Conservation (phyloP, 2,888 invertebrate genomes). For the Argyresthia goedartella region DNA sequence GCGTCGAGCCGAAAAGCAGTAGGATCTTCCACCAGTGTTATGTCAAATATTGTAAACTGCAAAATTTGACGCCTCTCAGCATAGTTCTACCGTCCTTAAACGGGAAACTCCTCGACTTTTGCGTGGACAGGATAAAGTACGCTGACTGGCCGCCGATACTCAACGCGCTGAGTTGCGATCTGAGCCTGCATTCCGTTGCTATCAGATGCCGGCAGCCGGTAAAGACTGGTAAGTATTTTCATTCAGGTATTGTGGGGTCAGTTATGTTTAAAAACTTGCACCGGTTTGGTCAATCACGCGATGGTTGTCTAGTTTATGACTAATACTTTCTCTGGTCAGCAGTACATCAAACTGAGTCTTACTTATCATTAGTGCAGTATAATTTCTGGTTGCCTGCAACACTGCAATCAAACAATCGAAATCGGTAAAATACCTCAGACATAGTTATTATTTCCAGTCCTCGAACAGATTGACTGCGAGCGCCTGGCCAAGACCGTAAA, state of each 20-base stretch:
- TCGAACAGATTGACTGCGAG: conserved; percentile 68
- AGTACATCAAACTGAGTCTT: too few species aligned
- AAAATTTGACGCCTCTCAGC: conserved; percentile 52
- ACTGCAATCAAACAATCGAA: too few species aligned
- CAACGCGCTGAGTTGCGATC: conserved; percentile 78
- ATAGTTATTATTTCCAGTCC: conserved; percentile 25
- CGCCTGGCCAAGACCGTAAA: conserved; percentile 73
- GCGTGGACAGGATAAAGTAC: conserved; percentile 80
- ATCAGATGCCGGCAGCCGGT: conserved; percentile 73
- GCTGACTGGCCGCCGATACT: conserved; percentile 83
- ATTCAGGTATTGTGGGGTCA: background rate
- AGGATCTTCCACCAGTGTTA: conserved; percentile 64
- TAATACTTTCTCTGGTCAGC: too few species aligned
- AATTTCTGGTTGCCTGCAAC: too few species aligned
- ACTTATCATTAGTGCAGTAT: too few species aligned
- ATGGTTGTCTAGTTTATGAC: too few species aligned
- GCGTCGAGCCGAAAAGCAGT: conserved; percentile 45
- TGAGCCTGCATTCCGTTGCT: conserved; percentile 76
- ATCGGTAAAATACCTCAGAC: too few species aligned
- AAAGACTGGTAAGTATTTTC: conserved; percentile 40
- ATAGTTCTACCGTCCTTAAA: conserved; percentile 52
- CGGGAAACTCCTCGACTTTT: conserved; percentile 74
- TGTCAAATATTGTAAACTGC: conserved; percentile 61
- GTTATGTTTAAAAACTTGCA: background rate
- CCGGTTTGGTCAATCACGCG: too few species aligned